Conservation (phyloP, 2,888 invertebrate genomes). For the Adelphocoris suturalis region DNA sequence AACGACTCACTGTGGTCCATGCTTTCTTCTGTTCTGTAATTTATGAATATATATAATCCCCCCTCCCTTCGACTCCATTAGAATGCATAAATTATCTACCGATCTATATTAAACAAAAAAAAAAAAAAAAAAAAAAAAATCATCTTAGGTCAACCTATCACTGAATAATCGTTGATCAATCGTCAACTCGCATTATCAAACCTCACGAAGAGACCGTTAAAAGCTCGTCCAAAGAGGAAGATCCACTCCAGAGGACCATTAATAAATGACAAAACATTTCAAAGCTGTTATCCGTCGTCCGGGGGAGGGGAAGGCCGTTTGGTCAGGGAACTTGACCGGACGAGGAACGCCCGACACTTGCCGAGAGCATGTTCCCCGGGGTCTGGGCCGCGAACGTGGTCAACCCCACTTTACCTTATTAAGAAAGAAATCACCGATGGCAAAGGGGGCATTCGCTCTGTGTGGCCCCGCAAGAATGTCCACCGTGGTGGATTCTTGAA, state of each 20-base stretch:
- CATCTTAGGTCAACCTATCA: too few species aligned
- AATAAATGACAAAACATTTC: conserved; percentile 26
- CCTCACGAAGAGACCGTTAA: too few species aligned
- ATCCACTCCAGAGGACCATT: neutral
- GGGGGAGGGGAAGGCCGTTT: neutral
- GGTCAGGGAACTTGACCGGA: neutral
- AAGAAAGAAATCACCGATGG: conserved; percentile 63
- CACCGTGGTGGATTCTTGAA: conserved; percentile 29
- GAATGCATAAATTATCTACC: too few species aligned
- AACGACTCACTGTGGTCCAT: too few species aligned
- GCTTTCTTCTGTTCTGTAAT: too few species aligned
- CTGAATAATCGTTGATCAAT: too few species aligned
- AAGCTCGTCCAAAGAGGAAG: neutral
- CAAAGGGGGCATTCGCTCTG: conserved; percentile 59
- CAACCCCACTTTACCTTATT: conserved; percentile 53
- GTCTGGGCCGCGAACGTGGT: conserved; percentile 45
- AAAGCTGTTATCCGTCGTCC: neutral
- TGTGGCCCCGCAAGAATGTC: conserved; percentile 58
- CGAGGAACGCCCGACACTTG: conserved; percentile 44
- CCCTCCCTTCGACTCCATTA: too few species aligned
- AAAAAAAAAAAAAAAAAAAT: too few species aligned
- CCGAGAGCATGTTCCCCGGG: conserved; percentile 45
- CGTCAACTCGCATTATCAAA: too few species aligned
- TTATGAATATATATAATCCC: too few species aligned
- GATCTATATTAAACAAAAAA: too few species aligned